These are phyloP conservation scores for Heliothis subflexa DNA, from an alignment of 1,140 invertebrate species.

Conservation along the genomic window DNA sequence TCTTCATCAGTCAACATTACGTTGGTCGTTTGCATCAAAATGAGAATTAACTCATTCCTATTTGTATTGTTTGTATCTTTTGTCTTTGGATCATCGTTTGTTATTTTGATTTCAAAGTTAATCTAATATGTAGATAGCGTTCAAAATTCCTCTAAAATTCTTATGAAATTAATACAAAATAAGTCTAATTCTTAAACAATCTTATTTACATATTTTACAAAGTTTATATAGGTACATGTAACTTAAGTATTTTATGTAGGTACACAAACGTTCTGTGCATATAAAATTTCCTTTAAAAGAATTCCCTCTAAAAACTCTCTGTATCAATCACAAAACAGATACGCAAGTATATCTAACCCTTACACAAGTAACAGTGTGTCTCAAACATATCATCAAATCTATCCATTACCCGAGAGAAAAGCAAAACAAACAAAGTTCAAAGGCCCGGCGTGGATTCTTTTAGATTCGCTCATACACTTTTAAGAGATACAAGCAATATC, in stretches of 20 bases:
- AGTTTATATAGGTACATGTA: too few relatives aligned
- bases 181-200: too few relatives aligned
- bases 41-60: constrained; percentile 1
- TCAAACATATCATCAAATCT: constrained; percentile 22
- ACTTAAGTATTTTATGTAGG: too few relatives aligned
- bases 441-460: constrained; percentile 26
- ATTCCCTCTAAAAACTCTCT: background rate
- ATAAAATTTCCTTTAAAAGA: too few relatives aligned
- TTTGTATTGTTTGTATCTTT: constrained; percentile 9
- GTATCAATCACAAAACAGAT: background rate
- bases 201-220: too few relatives aligned
- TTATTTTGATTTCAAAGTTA: too few relatives aligned
- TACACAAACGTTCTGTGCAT: too few relatives aligned
- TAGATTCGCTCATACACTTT: constrained; percentile 48
- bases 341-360: background rate
- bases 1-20: constrained; percentile 25
- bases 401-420: constrained; percentile 17
- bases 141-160: too few relatives aligned
- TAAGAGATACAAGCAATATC: constrained; percentile 56
- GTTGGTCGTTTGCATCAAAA: background rate
- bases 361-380: background rate
- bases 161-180: too few relatives aligned
- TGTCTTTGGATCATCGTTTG: background rate
- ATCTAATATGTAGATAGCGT: too few relatives aligned
- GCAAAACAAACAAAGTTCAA: constrained; percentile 43